These are phyloP conservation scores for Cataglyphis hispanica DNA, from an alignment of 1,140 invertebrate species.

Conservation along the genomic window DNA sequence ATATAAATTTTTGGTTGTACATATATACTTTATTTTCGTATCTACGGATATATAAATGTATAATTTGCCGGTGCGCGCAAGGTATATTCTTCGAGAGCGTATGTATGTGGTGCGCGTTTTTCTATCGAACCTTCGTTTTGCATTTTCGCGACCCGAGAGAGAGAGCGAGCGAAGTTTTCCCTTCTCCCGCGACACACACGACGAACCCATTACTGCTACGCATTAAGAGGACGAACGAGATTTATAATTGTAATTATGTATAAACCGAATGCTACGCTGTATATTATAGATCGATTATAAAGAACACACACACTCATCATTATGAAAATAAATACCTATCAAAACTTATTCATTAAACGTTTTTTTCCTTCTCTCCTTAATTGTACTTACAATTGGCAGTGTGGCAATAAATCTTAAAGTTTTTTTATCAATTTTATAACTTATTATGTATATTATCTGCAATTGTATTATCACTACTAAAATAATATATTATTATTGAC, in stretches of 20 bases:
- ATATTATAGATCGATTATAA: conserved; percentile 87
- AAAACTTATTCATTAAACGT: conserved; percentile 75
- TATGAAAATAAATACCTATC: conserved; percentile 86
- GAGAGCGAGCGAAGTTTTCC: conserved; percentile 42
- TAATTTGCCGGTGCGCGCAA: conserved; percentile 26
- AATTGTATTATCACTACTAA: too few relatives aligned
- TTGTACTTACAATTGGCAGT: too few relatives aligned
- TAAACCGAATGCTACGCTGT: conserved; percentile 87
- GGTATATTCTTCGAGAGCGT: conserved; percentile 42
- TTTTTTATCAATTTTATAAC: too few relatives aligned
- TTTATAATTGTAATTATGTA: conserved; percentile 87
- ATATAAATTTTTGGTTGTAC: conserved; percentile 75
- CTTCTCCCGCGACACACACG: conserved; percentile 65
- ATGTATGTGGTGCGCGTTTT: conserved; percentile 63
- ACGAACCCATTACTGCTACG: conserved; percentile 80
- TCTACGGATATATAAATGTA: conserved; percentile 42
- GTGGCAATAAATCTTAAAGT: too few relatives aligned
- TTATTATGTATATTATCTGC: too few relatives aligned
- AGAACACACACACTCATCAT: conserved; percentile 84
- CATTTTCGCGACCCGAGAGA: conserved; percentile 71
- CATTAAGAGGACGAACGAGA: conserved; percentile 81
- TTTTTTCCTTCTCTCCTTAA: not conserved
- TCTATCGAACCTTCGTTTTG: conserved; percentile 80
- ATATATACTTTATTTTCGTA: conserved; percentile 75
- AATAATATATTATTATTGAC: too few relatives aligned